Evolutionary conservation across 2,797 vertebrate species (phyloP).

Genomic region (Garrulus glandarius): DNA sequence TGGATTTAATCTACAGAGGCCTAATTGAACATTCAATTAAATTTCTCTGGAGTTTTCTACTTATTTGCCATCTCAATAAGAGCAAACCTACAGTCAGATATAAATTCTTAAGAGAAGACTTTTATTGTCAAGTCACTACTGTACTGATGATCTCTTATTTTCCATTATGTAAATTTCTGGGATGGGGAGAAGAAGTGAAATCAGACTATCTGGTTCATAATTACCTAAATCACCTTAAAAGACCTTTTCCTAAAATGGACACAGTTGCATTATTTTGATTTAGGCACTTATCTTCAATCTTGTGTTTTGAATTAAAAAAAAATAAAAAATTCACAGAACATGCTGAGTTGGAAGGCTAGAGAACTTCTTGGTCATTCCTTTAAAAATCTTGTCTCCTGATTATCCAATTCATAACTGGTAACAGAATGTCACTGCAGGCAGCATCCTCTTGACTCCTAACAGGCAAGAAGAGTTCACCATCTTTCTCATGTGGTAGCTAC

Average conservation of each 20-base stretch:
- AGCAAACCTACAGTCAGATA: neutral
- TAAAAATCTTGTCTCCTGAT: neutral
- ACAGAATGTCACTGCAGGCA: neutral
- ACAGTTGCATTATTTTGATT: neutral
- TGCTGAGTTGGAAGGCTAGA: neutral
- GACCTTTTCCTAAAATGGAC: neutral
- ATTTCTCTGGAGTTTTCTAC: neutral
- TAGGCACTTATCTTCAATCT: neutral
- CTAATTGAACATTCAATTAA: neutral
- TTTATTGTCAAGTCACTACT: neutral
- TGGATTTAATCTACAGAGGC: neutral
- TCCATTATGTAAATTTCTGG: neutral
- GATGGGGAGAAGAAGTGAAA: neutral
- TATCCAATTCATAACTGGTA: neutral
- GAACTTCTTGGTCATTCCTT: neutral
- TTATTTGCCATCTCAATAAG: neutral
- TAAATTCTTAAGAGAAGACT: neutral
- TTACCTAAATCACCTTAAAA: neutral
- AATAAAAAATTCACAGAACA: neutral
- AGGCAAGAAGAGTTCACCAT: neutral
- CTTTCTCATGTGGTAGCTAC: neutral
- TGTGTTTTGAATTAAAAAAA: neutral
- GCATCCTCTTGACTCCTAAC: neutral
- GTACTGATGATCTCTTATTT: neutral
- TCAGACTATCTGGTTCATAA: neutral